Evolutionary conservation across 2,888 invertebrate genomes (phyloP), one percentile per base, ranked within the genome.

Genomic region (Operophtera brumata): DNA sequence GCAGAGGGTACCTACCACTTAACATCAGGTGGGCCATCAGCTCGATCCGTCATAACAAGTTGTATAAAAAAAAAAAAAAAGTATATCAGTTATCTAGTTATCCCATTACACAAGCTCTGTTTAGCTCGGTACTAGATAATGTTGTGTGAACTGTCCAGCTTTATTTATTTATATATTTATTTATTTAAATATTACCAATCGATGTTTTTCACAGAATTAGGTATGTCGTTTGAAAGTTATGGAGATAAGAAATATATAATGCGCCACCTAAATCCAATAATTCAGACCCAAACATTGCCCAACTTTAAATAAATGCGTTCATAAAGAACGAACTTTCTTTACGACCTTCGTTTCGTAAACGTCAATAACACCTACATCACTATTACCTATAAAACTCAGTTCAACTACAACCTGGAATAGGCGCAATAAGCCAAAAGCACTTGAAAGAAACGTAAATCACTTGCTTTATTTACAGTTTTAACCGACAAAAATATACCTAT

Each of bases 391-490:
- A 60, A 54, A 49, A 61, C 44, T 35, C 36, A 51, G 47, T 64
- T 58, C 54, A 60, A 60, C 59, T 59, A 64, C 54, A 57, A 54
- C 44, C 63, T 61, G 65, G 61, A 68, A 66, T 55, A 62, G 63
- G 66, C 64, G 61, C 65, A 67, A 65, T 63, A 62, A 68, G 64
- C 57, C 61, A 65, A 62, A 60, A 65, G 62, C 62, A 59, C 62
- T 59, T 66, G 60, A 67, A 60, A 63, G 50, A 57, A 58, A 58
- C 61, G 65, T 67, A 73, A 70, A 72, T 70, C 67, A 69, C 65
- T 64, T 63, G 68, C 67, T 73, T 72, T 73, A 72, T 75, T 75
- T 75, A 76, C 74, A 73, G 56, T 69, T 67, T 69, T 67, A 12
- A 63, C 62, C 65, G 62, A 66, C 64, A 59, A 59, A 64, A 57